phyloP scores from a whole-genome alignment of 2,113 vertebrate genomes.

The Riparia riparia region DNA sequence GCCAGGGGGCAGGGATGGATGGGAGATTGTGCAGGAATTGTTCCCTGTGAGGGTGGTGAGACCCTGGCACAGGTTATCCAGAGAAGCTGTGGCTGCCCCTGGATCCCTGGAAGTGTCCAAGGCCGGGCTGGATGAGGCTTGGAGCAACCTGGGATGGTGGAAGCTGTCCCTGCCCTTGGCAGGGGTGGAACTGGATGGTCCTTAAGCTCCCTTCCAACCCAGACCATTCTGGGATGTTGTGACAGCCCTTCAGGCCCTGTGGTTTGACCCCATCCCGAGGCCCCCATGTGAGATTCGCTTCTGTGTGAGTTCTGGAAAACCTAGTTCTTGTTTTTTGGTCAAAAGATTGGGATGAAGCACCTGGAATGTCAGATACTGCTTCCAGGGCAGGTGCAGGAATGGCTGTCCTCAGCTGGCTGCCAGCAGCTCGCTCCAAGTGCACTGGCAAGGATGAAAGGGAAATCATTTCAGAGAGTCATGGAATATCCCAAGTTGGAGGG shows the following conservation, averaged over 20 bases:
- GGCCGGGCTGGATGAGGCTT: accelerated
- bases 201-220: not conserved
- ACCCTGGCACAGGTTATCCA: not conserved
- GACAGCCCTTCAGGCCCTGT: not conserved
- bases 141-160: accelerated
- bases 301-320: not conserved
- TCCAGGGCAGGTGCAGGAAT: not conserved
- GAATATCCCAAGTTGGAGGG: not conserved
- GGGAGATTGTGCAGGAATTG: too few relatives aligned
- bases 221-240: not conserved
- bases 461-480: not conserved
- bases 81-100: not conserved
- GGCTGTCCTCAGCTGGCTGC: not conserved
- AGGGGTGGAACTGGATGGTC: accelerated
- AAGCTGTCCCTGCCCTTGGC: not conserved
- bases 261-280: not conserved
- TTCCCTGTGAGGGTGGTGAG: accelerated
- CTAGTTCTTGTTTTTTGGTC: not conserved
- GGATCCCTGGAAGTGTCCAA: accelerated
- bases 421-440: not conserved
- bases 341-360: not conserved
- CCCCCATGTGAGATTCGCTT: not conserved
- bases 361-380: not conserved
- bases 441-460: not conserved
- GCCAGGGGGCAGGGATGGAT: not conserved